A percentile compares a stretch with the other conserved stretches of the same genome.
Conservation (phyloP, 1,140 invertebrate species). For the Rhizoglyphus robini region DNA sequence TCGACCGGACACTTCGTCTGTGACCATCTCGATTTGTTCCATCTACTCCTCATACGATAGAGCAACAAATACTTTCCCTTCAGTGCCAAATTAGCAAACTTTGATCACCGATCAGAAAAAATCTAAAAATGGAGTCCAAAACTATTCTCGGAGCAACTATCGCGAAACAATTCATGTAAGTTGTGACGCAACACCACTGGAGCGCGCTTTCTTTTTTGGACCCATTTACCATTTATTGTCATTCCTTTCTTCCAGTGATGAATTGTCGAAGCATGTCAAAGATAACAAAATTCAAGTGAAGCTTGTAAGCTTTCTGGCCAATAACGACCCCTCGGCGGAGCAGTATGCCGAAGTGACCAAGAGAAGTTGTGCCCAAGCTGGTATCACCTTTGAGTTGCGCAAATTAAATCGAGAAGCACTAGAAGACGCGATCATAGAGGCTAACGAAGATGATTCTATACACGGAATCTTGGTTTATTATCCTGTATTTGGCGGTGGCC, state of each 20-base stretch:
- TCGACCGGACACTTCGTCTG: too few species aligned
- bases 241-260: constrained; percentile 10
- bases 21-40: too few species aligned
- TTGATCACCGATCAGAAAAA: too few species aligned
- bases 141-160: not conserved
- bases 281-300: constrained; percentile 1
- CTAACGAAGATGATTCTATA: constrained; percentile 19
- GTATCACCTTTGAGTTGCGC: constrained; percentile 19
- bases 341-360: constrained; percentile 18
- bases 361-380: constrained; percentile 13
- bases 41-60: too few species aligned
- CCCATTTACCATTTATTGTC: not conserved
- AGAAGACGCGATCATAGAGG: constrained; percentile 19
- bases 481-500: constrained; percentile 22
- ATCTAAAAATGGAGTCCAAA: constrained; percentile 12
- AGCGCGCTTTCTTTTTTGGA: not conserved
- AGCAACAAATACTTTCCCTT: too few species aligned
- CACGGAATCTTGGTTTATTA: constrained; percentile 22
- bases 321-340: constrained; percentile 17
- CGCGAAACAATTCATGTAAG: constrained; percentile 12
- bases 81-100: too few species aligned
- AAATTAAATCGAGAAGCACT: constrained; percentile 18
- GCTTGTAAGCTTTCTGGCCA: constrained; percentile 20
- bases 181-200: not conserved
- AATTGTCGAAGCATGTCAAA: constrained; percentile 8